Base-by-base conservation (phyloP, 2,888 invertebrate species). In the Cacoxenus indagator region DNA sequence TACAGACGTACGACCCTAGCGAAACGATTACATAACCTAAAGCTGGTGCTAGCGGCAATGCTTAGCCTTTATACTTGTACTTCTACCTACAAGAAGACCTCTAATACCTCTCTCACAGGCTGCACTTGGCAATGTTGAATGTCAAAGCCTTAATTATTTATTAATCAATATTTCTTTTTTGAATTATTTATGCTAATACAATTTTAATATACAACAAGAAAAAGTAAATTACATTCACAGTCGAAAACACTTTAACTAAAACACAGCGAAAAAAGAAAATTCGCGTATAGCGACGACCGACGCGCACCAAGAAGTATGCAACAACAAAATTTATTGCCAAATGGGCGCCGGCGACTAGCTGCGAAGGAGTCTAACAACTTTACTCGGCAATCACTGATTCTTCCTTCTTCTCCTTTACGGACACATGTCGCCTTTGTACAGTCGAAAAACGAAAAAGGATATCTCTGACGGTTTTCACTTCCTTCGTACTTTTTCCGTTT, bases 281-380 rank as follows among this genome's bases (percentile, higher is more conserved):
- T 9, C 31, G 9, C 31, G 9, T n/a, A 31, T 8, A 31, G 5
- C 9, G 31, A 31, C 31, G 31, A 8, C 31, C 6, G 9, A 31
- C 31, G n/a, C n/a, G n/a, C n/a, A n/a, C 31, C 46, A 46, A 46
- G n/a, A 46, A 46, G 46, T 46, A 46, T 46, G 46, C 46, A 46
- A 46, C 46, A n/a, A 67, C 72, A 79, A 75, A 82, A 78, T 78
- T 78, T 81, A 81, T 81, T 79, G 79, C 78, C 76, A 81, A 78
- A 78, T 79, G 78, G 78, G 80, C 81, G 80, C 82, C 78, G 79
- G 76, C 77, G 78, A 79, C 78, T 76, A 78, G 79, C 78, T 76
- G 81, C 76, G 46, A n/a, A 8, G 31, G 78, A 77, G 79, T 79
- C 78, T 79, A 78, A 81, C 78, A 78, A 78, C 76, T 43, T 73